Base-by-base conservation (phyloP, 2,113 vertebrate species). In the Pachypanchax playfairii region DNA sequence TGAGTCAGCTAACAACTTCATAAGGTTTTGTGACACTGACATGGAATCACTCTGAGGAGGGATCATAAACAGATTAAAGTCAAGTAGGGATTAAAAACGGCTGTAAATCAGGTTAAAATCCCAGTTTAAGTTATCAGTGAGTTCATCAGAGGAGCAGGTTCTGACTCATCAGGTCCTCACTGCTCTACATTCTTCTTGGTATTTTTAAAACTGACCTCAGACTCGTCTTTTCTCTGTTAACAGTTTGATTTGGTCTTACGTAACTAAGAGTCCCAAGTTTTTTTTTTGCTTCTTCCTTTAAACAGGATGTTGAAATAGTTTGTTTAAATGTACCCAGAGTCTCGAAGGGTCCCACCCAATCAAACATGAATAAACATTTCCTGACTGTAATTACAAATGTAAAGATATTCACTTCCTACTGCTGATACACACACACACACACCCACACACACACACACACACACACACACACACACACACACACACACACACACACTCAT, bases 351-450 rank as follows among this genome's bases (percentile, higher is more conserved):
- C 90, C 93, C 93, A 93, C 92, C 93, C 93, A 92, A 90, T 89
- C 84, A 85, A 91, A 93, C 87, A 86, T 88, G 90, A 92, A 94
- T 91, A 93, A 95, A 94, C 93, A 94, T 93, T 95, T 95, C 94
- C 94, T 93, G 92, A 89, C 85, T 91, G 87, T 92, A 92, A 93
- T 93, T 91, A 89, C 90, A 89, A 91, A 90, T 87, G 88, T 83
- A 89, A 86, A 90, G 89, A 91, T 86, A 89, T 75, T 62, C 60
- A 58, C 82, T 67, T 82, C 80, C 79, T 75, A 5, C 31, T 33
- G n/a, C n/a, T n/a, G n/a, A n/a, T n/a, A n/a, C n/a, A 53, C 48
- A 52, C 50, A 52, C 29, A 25, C 13, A 18, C 36, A 20, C 53
- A 57, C 26, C 8, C n/a, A 41, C 17, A 28, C 15, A 15, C 6